Evolutionary conservation across 2,797 vertebrate species (phyloP), one percentile per base, ranked within the genome.

Genomic region (Paguma larvata): DNA sequence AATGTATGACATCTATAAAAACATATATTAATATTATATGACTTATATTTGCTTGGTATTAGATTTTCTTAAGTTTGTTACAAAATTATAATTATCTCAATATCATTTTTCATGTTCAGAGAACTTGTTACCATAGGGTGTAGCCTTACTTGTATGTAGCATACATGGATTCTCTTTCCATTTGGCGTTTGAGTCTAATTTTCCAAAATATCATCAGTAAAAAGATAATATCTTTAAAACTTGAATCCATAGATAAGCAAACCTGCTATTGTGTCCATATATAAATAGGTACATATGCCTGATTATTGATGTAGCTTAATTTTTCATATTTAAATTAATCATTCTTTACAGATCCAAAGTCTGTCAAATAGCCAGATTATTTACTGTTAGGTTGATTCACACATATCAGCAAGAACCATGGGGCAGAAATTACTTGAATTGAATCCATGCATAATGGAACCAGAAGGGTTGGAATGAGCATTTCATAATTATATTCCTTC

Each of bases 291-390:
- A 53, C 3, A 84, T 34, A 85, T 56, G 2, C 15, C 63, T 65
- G 18, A 86, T 51, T 85, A 68, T 70, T 95, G 18, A 89, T 3
- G 63, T 59, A 84, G 38, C 18, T 41, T 0, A 77, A 88, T 92
- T 68, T 78, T 78, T 80, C 19, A 41, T 70, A 78, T 87, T 89
- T 70, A 85, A 89, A 89, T 56, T 88, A 84, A 85, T 73, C 70
- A 2, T 5, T 92, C 34, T 93, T 91, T 89, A 34, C 25, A 75
- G 63, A 62, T 62, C 16, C 83, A 77, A 56, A 30, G 16, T 86
- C 85, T 73, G 21, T 79, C 34, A 88, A 87, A 92, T 92, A 34
- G 41, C 11, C 67, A 86, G 80, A 91, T 68, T 82, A 68, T 77
- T 95, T 95, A 78, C 34, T 68, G 4, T 3, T 12, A 82, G 63